Conservation (phyloP, 1,140 invertebrate genomes). For the Drosophila athabasca region DNA sequence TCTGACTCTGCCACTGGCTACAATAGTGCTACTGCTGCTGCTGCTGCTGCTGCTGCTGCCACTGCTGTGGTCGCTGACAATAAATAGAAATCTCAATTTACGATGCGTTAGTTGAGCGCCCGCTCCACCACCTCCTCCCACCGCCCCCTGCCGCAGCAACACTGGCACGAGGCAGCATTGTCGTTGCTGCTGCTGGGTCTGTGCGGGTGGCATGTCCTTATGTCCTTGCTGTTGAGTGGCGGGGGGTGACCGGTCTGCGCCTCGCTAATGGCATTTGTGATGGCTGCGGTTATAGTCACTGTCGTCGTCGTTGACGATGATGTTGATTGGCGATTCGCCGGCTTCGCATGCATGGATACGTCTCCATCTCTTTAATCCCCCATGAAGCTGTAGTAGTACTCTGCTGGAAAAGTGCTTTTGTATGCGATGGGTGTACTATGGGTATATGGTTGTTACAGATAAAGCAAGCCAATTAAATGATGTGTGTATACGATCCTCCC, state of each 20-base stretch:
- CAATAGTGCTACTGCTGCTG: slow-evolving; percentile 12
- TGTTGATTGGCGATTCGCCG: slow-evolving; percentile 77
- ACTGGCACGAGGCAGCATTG: slow-evolving; percentile 31
- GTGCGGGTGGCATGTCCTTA: slow-evolving; percentile 9
- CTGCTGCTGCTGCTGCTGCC: slow-evolving; percentile 1
- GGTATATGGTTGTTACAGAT: too few species aligned
- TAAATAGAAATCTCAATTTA: slow-evolving; percentile 82
- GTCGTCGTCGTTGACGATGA: slow-evolving; percentile 69
- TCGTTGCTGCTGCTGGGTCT: slow-evolving; percentile 15
- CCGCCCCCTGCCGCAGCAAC: slow-evolving; percentile 6
- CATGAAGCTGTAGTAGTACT: background rate
- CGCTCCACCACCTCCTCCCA: background rate
- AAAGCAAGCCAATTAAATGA: too few species aligned
- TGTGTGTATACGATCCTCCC: too few species aligned
- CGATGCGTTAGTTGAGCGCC: slow-evolving; percentile 67
- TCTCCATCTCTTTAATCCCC: slow-evolving; percentile 30
- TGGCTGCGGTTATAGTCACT: slow-evolving; percentile 75
- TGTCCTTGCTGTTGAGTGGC: slow-evolving; percentile 25
- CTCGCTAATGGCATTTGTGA: slow-evolving; percentile 78
- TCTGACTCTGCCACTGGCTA: background rate
- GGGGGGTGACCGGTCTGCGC: slow-evolving; percentile 39
- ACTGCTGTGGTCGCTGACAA: slow-evolving; percentile 54
- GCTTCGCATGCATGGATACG: slow-evolving; percentile 55
- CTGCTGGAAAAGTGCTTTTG: slow-evolving; percentile 59
- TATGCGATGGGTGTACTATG: too few species aligned